Evolutionary conservation across 92 coral and sea anemone genomes (phyloP).

Genomic region (Actinostola sp.): DNA sequence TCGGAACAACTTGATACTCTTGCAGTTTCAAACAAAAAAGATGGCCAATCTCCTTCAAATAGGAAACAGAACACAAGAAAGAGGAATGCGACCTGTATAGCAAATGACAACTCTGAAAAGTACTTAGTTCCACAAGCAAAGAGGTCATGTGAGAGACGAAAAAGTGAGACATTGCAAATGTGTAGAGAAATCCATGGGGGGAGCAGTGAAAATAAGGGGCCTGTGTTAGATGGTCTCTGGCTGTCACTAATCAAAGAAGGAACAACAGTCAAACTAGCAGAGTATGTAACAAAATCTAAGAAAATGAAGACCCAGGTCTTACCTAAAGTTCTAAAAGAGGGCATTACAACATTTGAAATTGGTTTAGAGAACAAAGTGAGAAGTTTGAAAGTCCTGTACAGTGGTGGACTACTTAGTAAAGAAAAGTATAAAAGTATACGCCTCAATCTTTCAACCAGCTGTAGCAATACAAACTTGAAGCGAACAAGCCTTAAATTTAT

Average conservation of each 20-base stretch:
- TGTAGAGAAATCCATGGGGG: constrained; percentile 61
- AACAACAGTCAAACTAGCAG: constrained; percentile 30
- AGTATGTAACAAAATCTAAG: constrained; percentile 24
- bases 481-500: constrained; percentile 31
- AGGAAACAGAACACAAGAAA: no score
- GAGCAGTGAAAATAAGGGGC: constrained; percentile 15
- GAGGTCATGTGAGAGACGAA: constrained; percentile 52
- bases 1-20: no score
- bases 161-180: constrained; percentile 68
- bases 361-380: constrained; percentile 28
- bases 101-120: constrained; percentile 44
- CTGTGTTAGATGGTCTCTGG: constrained; percentile 59
- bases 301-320: constrained; percentile 39
- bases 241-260: constrained; percentile 49
- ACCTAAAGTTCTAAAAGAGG: constrained; percentile 45
- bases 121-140: constrained; percentile 33
- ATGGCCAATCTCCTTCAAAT: no score
- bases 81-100: constrained; percentile 30
- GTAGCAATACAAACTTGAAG: constrained; percentile 4
- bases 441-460: not conserved
- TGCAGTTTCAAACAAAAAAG: no score
- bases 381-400: constrained; percentile 12
- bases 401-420: constrained; percentile 17
- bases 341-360: constrained; percentile 24
- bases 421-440: constrained; percentile 32